Base-by-base conservation (phyloP, 2,888 invertebrate species). In the Isoperla grammatica region DNA sequence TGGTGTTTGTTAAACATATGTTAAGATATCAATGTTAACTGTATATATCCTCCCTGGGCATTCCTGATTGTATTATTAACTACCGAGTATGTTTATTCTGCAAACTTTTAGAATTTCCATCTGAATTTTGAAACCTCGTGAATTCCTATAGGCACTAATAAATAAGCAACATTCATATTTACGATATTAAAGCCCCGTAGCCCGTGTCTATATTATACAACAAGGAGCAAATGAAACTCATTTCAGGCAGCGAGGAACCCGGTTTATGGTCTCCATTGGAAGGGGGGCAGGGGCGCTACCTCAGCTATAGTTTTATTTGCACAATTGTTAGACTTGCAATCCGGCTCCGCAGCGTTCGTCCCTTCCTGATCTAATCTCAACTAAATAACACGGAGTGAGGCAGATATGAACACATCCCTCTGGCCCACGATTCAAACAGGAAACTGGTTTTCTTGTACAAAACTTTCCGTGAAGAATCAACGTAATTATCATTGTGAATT, bases 61-160 rank as follows among this genome's bases (percentile, higher is more conserved):
- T n/a, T n/a, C 29, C 29, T 29, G 29, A 29, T 29, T 29, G 29
- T 29, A 8, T 29, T 29, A 29, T 29, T 29, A 29, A 29, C 29
- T 4, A 29, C 8, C 29, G 5, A 29, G 29, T 29, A 29, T 29
- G 29, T 29, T 29, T 29, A 29, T 29, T 29, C 29, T 29, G 29
- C 8, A 29, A 29, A 29, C 29, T 29, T 29, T 29, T 29, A 29
- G 29, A 29, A 29, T 29, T 29, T 29, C 29, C 29, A 8, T 29
- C 29, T 29, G 29, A 29, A 29, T 29, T 29, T 53, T 53, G 53
- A 53, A 53, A 15, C 37, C 12, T 53, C 53, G 53, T 53, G 53
- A 53, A 53, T 37, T 53, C 53, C 53, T 53, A 53, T 53, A 53
- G 53, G 39, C 53, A 53, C 53, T 37, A 53, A 53, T 53, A 53